A percentile compares a stretch with the other conserved stretches of the same genome.
Evolutionary conservation across 1,140 invertebrate species (phyloP).

Genomic region (Mylabris phalerata): DNA sequence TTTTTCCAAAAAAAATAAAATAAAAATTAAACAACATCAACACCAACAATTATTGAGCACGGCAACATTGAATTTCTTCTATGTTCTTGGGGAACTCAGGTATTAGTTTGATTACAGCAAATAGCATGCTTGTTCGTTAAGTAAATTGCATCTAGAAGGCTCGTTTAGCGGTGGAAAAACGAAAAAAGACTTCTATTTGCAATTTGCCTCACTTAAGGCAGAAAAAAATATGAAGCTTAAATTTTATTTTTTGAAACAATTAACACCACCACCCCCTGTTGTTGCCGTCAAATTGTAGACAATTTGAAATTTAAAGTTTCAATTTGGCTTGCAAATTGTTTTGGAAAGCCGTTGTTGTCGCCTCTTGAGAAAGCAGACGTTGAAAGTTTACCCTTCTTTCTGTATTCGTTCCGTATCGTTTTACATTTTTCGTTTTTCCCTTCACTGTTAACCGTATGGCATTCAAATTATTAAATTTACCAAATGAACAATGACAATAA

Average conservation of each 20-base stretch:
- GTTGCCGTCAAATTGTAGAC: background rate
- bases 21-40: too few species aligned
- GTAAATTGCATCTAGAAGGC: background rate
- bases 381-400: conserved; percentile 4
- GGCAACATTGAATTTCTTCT: conserved; percentile 16
- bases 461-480: background rate
- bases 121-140: background rate
- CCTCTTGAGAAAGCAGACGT: conserved; percentile 4
- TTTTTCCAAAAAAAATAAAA: too few species aligned
- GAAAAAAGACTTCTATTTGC: background rate
- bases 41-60: conserved; percentile 6
- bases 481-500: too few species aligned
- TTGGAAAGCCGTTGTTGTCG: background rate
- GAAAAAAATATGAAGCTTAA: too few species aligned
- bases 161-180: background rate
- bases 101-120: conserved; percentile 9
- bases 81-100: conserved; percentile 30
- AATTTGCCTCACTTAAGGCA: background rate
- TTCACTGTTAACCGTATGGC: background rate
- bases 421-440: background rate
- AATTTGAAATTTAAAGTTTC: conserved; percentile 15
- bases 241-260: background rate
- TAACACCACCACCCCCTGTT: background rate
- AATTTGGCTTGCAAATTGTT: conserved; percentile 18
- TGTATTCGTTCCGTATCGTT: too few species aligned